These are phyloP conservation scores for Andrena camellia DNA, from an alignment of 2,888 invertebrate species.

Conservation along the genomic window DNA sequence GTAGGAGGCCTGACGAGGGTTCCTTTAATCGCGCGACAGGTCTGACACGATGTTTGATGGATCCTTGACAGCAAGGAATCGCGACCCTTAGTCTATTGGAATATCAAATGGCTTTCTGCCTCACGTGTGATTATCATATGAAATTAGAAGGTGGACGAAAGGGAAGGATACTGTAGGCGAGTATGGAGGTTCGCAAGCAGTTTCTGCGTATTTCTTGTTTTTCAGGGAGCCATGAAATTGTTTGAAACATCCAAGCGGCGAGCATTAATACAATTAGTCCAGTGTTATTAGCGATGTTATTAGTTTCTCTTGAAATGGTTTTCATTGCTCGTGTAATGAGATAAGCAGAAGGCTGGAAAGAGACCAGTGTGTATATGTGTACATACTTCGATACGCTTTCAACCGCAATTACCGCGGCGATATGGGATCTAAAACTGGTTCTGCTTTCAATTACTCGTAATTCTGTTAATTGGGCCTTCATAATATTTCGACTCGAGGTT, in stretches of 20 bases:
- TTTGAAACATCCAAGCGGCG: neutral
- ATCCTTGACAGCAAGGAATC: constrained; percentile 29
- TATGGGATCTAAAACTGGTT: constrained; percentile 50
- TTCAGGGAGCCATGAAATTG: neutral
- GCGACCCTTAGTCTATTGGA: constrained; percentile 27
- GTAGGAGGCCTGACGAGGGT: constrained; percentile 15
- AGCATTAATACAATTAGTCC: neutral
- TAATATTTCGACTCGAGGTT: constrained; percentile 34
- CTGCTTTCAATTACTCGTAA: constrained; percentile 47
- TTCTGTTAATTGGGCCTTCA: constrained; percentile 39
- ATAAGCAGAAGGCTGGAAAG: neutral
- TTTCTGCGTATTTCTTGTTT: too few relatives aligned
- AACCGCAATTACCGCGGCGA: constrained; percentile 27
- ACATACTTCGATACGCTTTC: constrained; percentile 1
- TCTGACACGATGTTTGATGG: constrained; percentile 23
- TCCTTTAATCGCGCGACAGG: constrained; percentile 15
- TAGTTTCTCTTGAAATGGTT: constrained; percentile 4
- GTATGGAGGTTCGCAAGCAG: too few relatives aligned
- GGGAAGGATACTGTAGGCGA: too few relatives aligned
- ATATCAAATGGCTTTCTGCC: neutral
- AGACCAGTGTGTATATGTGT: neutral
- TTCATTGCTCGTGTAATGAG: neutral
- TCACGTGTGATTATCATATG: neutral
- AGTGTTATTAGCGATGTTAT: constrained; percentile 7
- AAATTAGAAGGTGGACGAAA: neutral